Percentiles rank a stretch among this genome's conserved stretches.
Conservation (phyloP, 2,888 invertebrate species). For the Stenichneumon culpator region DNA sequence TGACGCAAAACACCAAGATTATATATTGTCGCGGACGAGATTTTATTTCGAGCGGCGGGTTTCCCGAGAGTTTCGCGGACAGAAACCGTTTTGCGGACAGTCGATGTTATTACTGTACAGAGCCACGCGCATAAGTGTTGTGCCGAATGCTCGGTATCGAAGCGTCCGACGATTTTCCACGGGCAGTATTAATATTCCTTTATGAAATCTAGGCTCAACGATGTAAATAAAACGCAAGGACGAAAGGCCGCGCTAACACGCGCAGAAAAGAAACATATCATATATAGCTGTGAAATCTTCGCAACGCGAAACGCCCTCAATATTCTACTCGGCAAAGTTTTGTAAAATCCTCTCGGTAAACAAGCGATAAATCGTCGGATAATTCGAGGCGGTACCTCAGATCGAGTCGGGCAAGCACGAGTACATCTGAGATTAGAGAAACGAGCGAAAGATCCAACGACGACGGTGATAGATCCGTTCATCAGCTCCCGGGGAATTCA, state of each 20-base stretch:
- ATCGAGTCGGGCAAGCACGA: background rate
- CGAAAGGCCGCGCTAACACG: slow-evolving; percentile 3
- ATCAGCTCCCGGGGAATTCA: slow-evolving; percentile 3
- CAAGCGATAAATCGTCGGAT: background rate
- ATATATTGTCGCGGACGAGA: slow-evolving; percentile 76
- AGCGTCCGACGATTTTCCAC: background rate
- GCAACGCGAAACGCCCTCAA: slow-evolving; percentile 3
- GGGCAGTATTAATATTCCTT: slow-evolving; percentile 23
- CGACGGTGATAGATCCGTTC: slow-evolving; percentile 31
- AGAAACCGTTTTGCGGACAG: background rate
- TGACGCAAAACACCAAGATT: slow-evolving; percentile 79
- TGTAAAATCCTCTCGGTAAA: slow-evolving; percentile 2
- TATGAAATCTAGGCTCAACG: slow-evolving; percentile 9
- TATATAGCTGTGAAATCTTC: background rate
- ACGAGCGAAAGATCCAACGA: background rate
- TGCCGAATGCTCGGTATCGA: slow-evolving; percentile 2
- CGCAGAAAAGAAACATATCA: background rate
- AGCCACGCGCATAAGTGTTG: background rate
- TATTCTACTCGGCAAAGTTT: background rate
- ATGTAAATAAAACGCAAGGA: slow-evolving; percentile 26
- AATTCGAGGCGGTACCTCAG: background rate
- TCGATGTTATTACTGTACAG: background rate
- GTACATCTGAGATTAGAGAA: slow-evolving; percentile 7
- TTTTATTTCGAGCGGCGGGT: slow-evolving; percentile 77
- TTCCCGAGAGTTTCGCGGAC: background rate